Evolutionary conservation across 2,797 vertebrate species (phyloP).

Genomic region (Gephyroberyx darwinii): DNA sequence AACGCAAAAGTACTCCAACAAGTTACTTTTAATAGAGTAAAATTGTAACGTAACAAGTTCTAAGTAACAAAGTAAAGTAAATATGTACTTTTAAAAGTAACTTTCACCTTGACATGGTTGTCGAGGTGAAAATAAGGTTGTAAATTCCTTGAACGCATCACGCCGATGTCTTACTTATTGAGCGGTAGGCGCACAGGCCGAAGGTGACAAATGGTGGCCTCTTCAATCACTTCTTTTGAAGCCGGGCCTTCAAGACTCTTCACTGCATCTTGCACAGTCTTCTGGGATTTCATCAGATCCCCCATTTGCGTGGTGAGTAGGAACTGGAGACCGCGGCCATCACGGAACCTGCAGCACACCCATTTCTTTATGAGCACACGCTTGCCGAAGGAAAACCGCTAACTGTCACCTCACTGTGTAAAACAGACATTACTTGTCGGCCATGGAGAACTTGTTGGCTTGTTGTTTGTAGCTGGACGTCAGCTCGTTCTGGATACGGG

Average conservation of each 20-base stretch:
- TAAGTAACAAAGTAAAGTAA: too few species aligned
- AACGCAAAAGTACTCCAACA: too few species aligned
- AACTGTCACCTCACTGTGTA: neutral
- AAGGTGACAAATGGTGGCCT: conserved; percentile 94
- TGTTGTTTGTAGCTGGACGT: conserved; percentile 94
- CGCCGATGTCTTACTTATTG: conserved; percentile 87
- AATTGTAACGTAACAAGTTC: too few species aligned
- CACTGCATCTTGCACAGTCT: conserved; percentile 91
- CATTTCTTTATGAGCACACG: neutral
- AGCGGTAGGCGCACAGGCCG: conserved; percentile 92
- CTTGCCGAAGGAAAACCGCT: neutral
- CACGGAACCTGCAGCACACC: conserved; percentile 85
- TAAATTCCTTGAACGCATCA: neutral
- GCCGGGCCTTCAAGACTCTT: conserved; percentile 93
- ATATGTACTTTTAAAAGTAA: too few species aligned
- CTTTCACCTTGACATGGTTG: conserved; percentile 3
- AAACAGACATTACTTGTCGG: conserved; percentile 89
- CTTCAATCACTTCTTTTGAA: conserved; percentile 91
- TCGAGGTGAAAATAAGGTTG: neutral
- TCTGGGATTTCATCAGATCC: conserved; percentile 92
- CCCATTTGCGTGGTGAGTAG: conserved; percentile 92
- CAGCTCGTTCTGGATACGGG: conserved; percentile 93
- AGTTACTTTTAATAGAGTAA: too few species aligned
- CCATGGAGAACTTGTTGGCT: conserved; percentile 90
- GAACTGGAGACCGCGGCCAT: conserved; percentile 91